These are phyloP conservation scores for Eurypyga helias DNA, from an alignment of 2,113 vertebrate genomes.

Conservation along the genomic window DNA sequence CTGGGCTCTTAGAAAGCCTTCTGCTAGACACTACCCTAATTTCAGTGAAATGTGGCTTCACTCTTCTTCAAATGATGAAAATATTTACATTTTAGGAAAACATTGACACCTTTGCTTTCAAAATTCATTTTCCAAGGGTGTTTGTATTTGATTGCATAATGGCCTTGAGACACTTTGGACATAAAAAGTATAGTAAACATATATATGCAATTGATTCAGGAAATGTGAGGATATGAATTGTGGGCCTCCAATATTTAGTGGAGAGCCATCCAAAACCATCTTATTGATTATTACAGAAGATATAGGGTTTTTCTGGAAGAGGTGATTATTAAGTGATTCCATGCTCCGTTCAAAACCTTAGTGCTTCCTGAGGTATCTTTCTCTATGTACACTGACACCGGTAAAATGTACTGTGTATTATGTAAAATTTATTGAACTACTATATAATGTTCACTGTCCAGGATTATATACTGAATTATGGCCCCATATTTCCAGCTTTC, in stretches of 20 bases:
- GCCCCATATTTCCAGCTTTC: background rate
- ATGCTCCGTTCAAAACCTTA: no score
- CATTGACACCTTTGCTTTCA: background rate
- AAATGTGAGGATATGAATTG: background rate
- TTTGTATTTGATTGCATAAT: background rate
- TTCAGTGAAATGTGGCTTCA: background rate
- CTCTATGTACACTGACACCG: background rate
- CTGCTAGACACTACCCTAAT: accelerated
- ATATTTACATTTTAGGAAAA: background rate
- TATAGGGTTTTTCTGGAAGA: background rate
- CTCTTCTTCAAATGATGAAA: background rate
- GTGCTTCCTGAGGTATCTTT: background rate
- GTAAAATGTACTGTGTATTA: no score
- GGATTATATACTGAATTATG: background rate
- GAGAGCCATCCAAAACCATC: background rate
- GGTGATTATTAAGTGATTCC: background rate
- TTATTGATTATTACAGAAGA: background rate
- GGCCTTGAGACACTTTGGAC: background rate
- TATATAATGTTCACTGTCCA: background rate
- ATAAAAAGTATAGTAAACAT: background rate
- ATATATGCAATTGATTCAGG: background rate
- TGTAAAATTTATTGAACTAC: background rate
- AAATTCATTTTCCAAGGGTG: background rate
- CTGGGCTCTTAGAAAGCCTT: background rate
- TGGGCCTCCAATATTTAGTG: background rate